Evolutionary conservation across 2,113 vertebrate species (phyloP).

Genomic region (Halichoeres trimaculatus): DNA sequence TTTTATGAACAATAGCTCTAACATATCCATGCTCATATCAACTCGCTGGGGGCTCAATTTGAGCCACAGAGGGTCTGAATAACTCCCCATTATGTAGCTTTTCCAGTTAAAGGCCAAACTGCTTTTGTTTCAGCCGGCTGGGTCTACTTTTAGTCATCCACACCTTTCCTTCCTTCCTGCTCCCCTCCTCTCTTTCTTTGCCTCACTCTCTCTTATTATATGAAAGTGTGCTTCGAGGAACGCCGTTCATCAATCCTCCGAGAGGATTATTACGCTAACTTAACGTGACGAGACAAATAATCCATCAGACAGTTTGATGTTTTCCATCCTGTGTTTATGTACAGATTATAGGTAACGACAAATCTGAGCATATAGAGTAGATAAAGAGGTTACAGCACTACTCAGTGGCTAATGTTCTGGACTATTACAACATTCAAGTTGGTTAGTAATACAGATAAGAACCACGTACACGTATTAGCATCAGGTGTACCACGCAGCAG

Average conservation of each 20-base stretch:
- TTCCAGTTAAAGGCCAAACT: constrained; percentile 40
- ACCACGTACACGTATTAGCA: constrained; percentile 65
- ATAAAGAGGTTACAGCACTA: constrained; percentile 61
- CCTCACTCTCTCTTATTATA: constrained; percentile 4
- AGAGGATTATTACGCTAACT: background rate
- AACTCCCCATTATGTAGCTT: background rate
- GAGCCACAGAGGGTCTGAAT: background rate
- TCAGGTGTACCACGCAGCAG: constrained; percentile 22
- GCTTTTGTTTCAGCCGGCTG: constrained; percentile 64
- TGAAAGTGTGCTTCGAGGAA: constrained; percentile 49
- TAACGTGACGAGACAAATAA: background rate
- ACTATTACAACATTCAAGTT: constrained; percentile 83
- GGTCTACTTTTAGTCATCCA: constrained; percentile 65
- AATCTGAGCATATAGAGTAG: constrained; percentile 46
- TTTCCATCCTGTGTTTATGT: constrained; percentile 41
- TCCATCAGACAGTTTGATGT: background rate
- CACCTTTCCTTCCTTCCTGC: constrained; percentile 82
- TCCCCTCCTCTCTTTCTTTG: background rate
- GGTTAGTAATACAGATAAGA: constrained; percentile 86
- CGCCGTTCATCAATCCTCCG: background rate
- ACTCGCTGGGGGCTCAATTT: background rate
- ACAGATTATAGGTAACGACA: constrained; percentile 63
- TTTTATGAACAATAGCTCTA: too few relatives aligned
- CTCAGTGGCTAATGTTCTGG: constrained; percentile 64
- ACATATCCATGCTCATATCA: too few relatives aligned